These are phyloP conservation scores for Dissostichus mawsoni DNA, from an alignment of 2,113 vertebrate genomes.

Conservation along the genomic window DNA sequence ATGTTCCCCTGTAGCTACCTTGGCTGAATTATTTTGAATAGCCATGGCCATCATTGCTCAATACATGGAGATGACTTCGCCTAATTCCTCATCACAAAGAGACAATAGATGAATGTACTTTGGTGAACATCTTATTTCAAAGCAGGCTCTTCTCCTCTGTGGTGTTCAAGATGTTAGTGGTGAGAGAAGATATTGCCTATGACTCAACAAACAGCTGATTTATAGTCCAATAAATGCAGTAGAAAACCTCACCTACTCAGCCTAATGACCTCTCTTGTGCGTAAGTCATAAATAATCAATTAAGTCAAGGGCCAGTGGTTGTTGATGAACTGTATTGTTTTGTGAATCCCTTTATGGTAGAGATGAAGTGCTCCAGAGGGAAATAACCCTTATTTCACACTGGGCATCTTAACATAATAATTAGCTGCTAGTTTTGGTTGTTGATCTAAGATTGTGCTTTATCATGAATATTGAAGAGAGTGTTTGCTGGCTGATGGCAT, in stretches of 20 bases:
- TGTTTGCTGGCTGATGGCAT: slow-evolving; percentile 6
- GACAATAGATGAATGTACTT: neutral
- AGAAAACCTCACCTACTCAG: slow-evolving; percentile 6
- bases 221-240: slow-evolving; percentile 26
- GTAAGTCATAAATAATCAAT: slow-evolving; percentile 39
- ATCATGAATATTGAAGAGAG: slow-evolving; percentile 17
- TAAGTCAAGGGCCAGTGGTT: slow-evolving; percentile 17
- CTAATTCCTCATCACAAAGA: neutral
- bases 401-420: neutral
- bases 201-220: slow-evolving; percentile 29
- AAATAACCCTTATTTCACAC: slow-evolving; percentile 33
- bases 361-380: neutral
- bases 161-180: neutral
- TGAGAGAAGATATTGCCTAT: slow-evolving; percentile 7
- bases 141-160: neutral
- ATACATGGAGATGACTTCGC: neutral
- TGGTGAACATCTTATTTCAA: slow-evolving; percentile 11
- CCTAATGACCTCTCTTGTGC: slow-evolving; percentile 38
- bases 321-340: slow-evolving; percentile 17
- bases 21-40: neutral
- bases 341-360: slow-evolving; percentile 7
- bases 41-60: neutral
- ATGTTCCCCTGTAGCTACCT: neutral
- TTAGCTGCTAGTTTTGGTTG: slow-evolving; percentile 6
- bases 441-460: neutral